A percentile compares a stretch with the other conserved stretches of the same genome.
These are phyloP conservation scores for Dicroscelio sp. DNA, from an alignment of 2,888 invertebrate species.

Conservation along the genomic window DNA sequence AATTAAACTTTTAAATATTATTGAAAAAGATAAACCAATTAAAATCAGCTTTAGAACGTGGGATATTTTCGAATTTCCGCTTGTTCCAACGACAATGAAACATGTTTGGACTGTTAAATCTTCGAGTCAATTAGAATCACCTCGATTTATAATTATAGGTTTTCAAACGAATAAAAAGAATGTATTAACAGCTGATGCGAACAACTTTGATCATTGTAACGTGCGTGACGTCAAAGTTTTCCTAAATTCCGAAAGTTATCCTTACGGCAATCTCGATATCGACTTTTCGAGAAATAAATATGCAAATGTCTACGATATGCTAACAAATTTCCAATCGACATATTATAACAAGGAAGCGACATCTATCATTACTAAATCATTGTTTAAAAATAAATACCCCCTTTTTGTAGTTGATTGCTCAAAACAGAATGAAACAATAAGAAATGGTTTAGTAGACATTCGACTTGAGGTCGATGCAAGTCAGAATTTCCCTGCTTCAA, in stretches of 20 bases:
- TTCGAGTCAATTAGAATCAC: neutral
- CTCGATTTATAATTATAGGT: neutral
- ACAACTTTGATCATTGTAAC: slow-evolving; percentile 29
- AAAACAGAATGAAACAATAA: slow-evolving; percentile 59
- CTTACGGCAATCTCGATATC: slow-evolving; percentile 27
- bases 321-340: slow-evolving; percentile 54
- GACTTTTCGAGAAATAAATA: slow-evolving; percentile 56
- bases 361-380: too few relatives aligned
- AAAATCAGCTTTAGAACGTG: slow-evolving; percentile 80
- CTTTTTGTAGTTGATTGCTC: slow-evolving; percentile 48
- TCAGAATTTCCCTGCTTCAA: slow-evolving; percentile 48
- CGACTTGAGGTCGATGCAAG: slow-evolving; percentile 49
- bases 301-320: slow-evolving; percentile 63
- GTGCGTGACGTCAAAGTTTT: slow-evolving; percentile 43
- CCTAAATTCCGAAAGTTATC: slow-evolving; percentile 39
- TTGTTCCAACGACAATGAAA: neutral
- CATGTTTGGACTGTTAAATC: neutral
- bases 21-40: slow-evolving; percentile 74
- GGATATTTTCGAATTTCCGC: neutral
- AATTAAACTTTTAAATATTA: slow-evolving; percentile 76
- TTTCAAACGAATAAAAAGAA: neutral
- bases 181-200: slow-evolving; percentile 67
- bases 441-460: slow-evolving; percentile 49
- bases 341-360: slow-evolving; percentile 12
- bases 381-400: neutral